A percentile compares a stretch with the other conserved stretches of the same genome.
phyloP scores from a whole-genome alignment of 2,797 vertebrate species.

The Acridotheres tristis region DNA sequence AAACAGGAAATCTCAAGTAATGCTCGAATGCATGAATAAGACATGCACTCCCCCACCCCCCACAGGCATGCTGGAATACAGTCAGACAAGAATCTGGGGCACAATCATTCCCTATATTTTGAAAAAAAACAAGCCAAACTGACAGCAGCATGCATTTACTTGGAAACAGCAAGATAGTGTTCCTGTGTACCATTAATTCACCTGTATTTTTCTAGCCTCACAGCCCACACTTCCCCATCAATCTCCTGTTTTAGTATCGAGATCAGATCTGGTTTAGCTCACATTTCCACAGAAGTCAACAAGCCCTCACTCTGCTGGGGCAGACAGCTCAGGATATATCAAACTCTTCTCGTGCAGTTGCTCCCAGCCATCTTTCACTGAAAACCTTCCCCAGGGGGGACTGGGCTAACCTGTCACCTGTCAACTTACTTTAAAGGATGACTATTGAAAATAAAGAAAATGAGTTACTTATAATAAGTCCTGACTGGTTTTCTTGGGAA shows the following conservation, averaged over 20 bases:
- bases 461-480: background rate
- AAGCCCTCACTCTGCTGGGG: fast-evolving
- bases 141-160: background rate
- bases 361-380: background rate
- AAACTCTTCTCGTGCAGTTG: background rate
- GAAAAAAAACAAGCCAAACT: background rate
- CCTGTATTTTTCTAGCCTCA: background rate
- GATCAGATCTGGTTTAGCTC: background rate
- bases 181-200: background rate
- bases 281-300: background rate
- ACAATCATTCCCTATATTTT: background rate
- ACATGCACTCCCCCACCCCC: too few relatives aligned
- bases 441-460: background rate
- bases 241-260: background rate
- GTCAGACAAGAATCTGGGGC: background rate
- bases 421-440: background rate
- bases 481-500: background rate
- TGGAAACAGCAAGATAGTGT: background rate
- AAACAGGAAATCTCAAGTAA: background rate
- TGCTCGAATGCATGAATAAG: background rate
- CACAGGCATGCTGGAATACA: background rate
- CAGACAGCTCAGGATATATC: background rate
- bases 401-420: background rate
- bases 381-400: background rate
- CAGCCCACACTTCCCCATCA: background rate